Base-by-base conservation (phyloP, 2,888 invertebrate genomes). In the Busseola fusca region DNA sequence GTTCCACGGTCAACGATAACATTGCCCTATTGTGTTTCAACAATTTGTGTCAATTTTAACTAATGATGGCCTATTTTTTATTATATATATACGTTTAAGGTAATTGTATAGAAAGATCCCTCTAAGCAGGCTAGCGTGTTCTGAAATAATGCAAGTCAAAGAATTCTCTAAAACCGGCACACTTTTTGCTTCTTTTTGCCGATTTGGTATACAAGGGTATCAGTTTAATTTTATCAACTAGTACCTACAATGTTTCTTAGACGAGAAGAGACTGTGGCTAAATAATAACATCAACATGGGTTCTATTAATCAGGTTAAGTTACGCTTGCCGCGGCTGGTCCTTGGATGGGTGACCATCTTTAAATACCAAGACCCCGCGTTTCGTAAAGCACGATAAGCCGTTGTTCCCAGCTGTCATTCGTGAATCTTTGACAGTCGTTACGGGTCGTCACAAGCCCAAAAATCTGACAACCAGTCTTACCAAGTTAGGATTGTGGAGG, bases 1-100 rank as follows among this genome's bases (percentile, higher is more conserved):
- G 14, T 27, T 48, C 52, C 60, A 42, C 3, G 52, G 80, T 25
- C 62, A 58, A 9, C 45, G 50, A 64, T 64, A 56, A 16, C 25
- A 25, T 10, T 52, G 42, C 4, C 2, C 59, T 30, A 52, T 80
- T 64, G 30, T 71, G 16, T 69, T 4, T 50, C 42, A 30, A 59
- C 40, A 7, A 62, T 64, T 64, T 62, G 54, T 60, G 30, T 30
- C 25, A 45, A 34, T 62, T 27, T 54, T 30, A 54, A 48, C 18
- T 50, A 57, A 57, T 57, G n/a, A 30, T 58, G 30, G 37, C 57
- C n/a, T 57, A 45, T 27, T 50, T 40, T 69, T 52, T n/a, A 72
- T 34, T 25, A 52, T 25, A 25, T 14, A 14, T 1, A 9, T 9
- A 7, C 21, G 9, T 30, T 27, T 30, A 7, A 21, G 27, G 30